Base-by-base conservation (phyloP, 1,140 invertebrate species). In the Tribolium castaneum region DNA sequence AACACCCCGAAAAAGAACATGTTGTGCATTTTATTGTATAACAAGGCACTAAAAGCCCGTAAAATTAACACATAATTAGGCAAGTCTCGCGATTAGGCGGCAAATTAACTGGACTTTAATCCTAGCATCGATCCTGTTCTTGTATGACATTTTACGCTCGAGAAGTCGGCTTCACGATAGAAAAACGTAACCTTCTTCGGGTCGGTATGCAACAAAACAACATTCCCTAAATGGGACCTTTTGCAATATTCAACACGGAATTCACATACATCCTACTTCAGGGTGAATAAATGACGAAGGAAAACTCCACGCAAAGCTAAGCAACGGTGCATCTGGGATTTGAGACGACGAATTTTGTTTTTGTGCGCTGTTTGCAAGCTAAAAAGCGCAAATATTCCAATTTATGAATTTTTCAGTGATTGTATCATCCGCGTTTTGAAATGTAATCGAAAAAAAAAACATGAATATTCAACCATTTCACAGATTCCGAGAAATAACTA, bases 111-210 rank as follows among this genome's bases (percentile, higher is more conserved):
- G 13, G 45, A 72, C 50, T 34, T 72, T n/a, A n/a, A 50, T 72
- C 70, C 19, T 19, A 12, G 66, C 66, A 45, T 72, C 39, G 70
- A 50, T 72, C 70, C 4, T 72, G 9, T 25, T 72, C 45, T 25
- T 50, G 12, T n/a, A 72, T 72, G 70, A 72, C 70, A 72, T 72
- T 72, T 72, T 72, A 72, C 45, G 39, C 9, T 50, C 45, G 66
- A 1, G 10, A 70, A 59, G 34, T 10, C 9, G 22, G 12, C 35
- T 35, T 22, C 14, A 66, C 10, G 59, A 35, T 66, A 35, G 59
- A 66, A 66, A 66, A 66, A 30, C 59, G 59, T 66, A 35, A 66
- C 54, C 54, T 59, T 59, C 54, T 59, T 59, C 10, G 16, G 19
- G 54, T 59, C 54, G 54, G 54, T 25, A 59, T 59, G 59, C 59